A percentile compares a stretch with the other conserved stretches of the same genome.
Evolutionary conservation across 2,797 vertebrate species (phyloP).

Genomic region (Anguilla anguilla): DNA sequence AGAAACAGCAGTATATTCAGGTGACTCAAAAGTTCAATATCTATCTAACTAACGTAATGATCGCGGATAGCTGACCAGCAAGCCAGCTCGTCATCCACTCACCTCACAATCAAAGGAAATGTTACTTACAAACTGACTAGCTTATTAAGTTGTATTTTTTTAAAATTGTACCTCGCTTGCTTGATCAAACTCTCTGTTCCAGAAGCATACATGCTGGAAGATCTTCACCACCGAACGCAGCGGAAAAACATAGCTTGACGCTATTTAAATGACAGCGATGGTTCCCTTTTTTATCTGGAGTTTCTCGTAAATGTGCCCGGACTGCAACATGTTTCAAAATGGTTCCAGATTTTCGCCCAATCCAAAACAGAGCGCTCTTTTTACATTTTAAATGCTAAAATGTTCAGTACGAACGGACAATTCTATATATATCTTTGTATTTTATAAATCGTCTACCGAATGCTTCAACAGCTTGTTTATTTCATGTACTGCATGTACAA

Average conservation of each 20-base stretch:
- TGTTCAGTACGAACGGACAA: no score
- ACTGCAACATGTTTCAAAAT: slow-evolving; percentile 37
- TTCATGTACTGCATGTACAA: no score
- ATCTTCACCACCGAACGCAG: background rate
- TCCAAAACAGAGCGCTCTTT: no score
- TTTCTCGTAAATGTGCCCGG: slow-evolving; percentile 38
- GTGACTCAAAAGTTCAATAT: background rate
- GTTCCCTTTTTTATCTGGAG: slow-evolving; percentile 60
- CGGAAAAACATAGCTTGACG: background rate
- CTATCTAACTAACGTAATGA: background rate
- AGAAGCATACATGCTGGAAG: slow-evolving; percentile 69
- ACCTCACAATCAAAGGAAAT: background rate
- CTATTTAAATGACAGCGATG: background rate
- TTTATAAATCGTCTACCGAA: no score
- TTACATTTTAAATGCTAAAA: no score
- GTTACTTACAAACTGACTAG: background rate
- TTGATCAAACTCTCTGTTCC: slow-evolving; percentile 77
- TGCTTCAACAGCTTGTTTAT: no score
- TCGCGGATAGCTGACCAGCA: background rate
- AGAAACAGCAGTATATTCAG: background rate
- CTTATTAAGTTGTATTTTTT: background rate
- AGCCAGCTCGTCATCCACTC: background rate
- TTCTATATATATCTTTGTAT: no score
- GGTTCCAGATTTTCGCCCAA: background rate
- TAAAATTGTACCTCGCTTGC: slow-evolving; percentile 72